Evolutionary conservation across 1,140 invertebrate species (phyloP).

Genomic region (Neelides sp.): DNA sequence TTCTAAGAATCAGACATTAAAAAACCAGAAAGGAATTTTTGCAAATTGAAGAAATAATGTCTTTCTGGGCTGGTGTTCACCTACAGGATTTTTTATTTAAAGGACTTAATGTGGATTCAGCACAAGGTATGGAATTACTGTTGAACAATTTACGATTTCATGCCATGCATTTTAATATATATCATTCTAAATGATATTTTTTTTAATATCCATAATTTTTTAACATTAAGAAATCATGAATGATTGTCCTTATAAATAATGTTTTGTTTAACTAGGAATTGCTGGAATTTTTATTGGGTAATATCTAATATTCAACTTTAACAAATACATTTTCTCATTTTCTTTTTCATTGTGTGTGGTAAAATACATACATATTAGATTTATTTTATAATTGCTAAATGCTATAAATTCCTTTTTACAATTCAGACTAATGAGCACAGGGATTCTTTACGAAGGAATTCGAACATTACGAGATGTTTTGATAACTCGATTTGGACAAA

Average conservation of each 20-base stretch:
- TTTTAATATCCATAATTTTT: background rate
- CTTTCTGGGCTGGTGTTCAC: slow-evolving; percentile 9
- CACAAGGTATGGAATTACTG: background rate
- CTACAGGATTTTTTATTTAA: slow-evolving; percentile 13
- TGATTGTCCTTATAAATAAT: no score
- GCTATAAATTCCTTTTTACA: no score
- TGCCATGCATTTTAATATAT: background rate
- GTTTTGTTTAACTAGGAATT: no score
- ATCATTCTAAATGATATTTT: background rate
- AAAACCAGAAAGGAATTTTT: background rate
- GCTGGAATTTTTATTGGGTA: slow-evolving; percentile 10
- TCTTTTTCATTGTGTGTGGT: no score
- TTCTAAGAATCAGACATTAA: background rate
- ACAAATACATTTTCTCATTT: no score
- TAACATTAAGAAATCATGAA: no score
- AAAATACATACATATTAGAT: no score
- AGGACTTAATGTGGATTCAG: background rate
- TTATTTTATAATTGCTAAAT: no score
- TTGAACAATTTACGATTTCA: background rate
- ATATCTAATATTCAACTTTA: no score
- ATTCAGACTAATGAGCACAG: background rate
- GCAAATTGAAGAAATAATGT: slow-evolving; percentile 1
- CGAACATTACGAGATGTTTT: slow-evolving; percentile 7
- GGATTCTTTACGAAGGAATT: slow-evolving; percentile 16
- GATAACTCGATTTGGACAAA: slow-evolving; percentile 5